Conservation (phyloP, 2,797 vertebrate genomes). For the Heteromormyrus szaboi region DNA sequence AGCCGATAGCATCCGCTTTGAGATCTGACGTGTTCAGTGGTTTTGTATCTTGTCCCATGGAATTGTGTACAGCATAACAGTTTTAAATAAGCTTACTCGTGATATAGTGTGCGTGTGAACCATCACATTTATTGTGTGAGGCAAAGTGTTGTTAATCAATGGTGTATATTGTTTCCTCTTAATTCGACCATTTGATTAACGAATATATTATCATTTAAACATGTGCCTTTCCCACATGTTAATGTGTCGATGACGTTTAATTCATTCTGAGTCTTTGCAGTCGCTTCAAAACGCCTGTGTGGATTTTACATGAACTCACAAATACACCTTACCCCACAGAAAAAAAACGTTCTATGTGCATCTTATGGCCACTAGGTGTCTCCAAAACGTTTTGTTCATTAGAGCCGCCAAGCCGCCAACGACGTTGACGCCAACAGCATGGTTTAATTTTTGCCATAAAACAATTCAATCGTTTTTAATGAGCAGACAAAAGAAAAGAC, state of each 20-base stretch:
- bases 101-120: background rate
- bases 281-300: background rate
- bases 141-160: background rate
- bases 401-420: background rate
- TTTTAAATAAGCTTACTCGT: background rate
- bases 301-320: background rate
- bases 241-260: background rate
- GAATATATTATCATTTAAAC: background rate
- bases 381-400: background rate
- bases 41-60: background rate
- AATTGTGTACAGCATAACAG: background rate
- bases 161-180: background rate
- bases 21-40: background rate
- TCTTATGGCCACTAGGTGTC: background rate
- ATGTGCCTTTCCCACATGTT: background rate
- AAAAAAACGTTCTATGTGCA: background rate
- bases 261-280: background rate
- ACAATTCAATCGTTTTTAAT: background rate
- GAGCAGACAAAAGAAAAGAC: background rate
- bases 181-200: background rate
- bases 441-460: background rate
- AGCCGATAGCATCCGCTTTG: background rate
- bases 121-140: background rate
- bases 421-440: background rate
- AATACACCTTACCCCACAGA: background rate